Evolutionary conservation across 2,113 vertebrate species (phyloP), one percentile per base, ranked within the genome.

Genomic region (Scomber colias): DNA sequence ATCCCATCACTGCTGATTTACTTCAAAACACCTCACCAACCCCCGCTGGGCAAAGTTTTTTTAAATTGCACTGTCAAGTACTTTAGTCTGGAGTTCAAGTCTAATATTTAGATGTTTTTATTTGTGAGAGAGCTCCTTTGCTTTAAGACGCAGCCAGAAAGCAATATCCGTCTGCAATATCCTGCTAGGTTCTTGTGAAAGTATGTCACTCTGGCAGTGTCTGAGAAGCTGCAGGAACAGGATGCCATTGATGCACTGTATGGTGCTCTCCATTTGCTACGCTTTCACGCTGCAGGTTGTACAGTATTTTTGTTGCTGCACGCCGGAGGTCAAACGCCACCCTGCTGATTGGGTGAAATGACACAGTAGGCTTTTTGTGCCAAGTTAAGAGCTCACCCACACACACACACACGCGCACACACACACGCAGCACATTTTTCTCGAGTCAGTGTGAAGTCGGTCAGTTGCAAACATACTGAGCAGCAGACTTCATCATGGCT

Each of bases 291-390:
- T 75, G 79, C 84, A 71, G 53, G 77, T 71, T 74, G 75, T 53
- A 24, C 57, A 59, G 62, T 75, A 50, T 27, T 75, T 77, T 7
- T 76, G 66, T 56, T 71, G 51, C 63, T 54, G 46, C 30, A 21
- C 57, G 50, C 83, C 48, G 4, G 70, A 86, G 66, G n/a, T 49
- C 35, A 46, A 66, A 66, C 86, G 54, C 88, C 87, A 17, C 79
- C 90, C 87, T 35, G 66, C 77, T 65, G 72, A 53, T 16, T 60
- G 57, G 71, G 21, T n/a, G 19, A 72, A 75, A 60, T 21, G n/a
- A 60, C 70, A 90, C 85, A 85, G 75, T 74, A 14, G 85, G 35
- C 71, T 82, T 86, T 82, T 78, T 90, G 90, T 92, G 79, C 13
- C 6, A 40, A 64, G 48, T 70, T 71, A 46, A 44, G 51, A 66